Base-by-base conservation (phyloP, 2,797 vertebrate species). In the Esox masquinongy region DNA sequence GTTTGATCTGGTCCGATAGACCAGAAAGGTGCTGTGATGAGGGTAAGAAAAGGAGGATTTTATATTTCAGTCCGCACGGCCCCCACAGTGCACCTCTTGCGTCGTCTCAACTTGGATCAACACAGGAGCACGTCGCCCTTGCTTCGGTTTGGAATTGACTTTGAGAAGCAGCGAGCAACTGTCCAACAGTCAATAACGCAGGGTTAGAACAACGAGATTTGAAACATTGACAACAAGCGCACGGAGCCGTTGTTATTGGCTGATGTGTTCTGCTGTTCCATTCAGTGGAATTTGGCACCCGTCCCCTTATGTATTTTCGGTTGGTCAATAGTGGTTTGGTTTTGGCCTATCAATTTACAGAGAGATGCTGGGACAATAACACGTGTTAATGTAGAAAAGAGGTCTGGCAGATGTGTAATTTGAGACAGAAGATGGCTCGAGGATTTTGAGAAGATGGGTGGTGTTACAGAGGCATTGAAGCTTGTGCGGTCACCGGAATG, bases 121-220 rank as follows among this genome's bases (percentile, higher is more conserved):
- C 73, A 43, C 22, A 9, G 69, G 61, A 15, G 43, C 12, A 6
- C 51, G 43, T 29, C 85, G 87, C 89, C 88, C 90, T 92, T 91
- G 86, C 87, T 87, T 89, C 85, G 77, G 83, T 89, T 47, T 80
- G 82, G 86, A 90, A 91, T 92, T 92, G 88, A 92, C 90, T 92
- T 92, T 88, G 85, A 88, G 89, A 85, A 84, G 79, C 85, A 39
- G 70, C 8, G 70, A 82, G 84, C 82, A 76, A 85, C 86, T 80
- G 83, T 85, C 84, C 83, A 74, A 88, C 89, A 87, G 89, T 90
- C 90, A 90, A 91, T 92, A 90, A 90, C 88, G 85, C 85, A 77
- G 3, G 82, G 79, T 77, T 88, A 88, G 80, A 90, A 90, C 89
- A 43, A 69, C 56, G 8, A 24, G n/a, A 24, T n/a, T 26, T 59